phyloP scores from a whole-genome alignment of 2,113 vertebrate species.

The Myotis yumanensis region DNA sequence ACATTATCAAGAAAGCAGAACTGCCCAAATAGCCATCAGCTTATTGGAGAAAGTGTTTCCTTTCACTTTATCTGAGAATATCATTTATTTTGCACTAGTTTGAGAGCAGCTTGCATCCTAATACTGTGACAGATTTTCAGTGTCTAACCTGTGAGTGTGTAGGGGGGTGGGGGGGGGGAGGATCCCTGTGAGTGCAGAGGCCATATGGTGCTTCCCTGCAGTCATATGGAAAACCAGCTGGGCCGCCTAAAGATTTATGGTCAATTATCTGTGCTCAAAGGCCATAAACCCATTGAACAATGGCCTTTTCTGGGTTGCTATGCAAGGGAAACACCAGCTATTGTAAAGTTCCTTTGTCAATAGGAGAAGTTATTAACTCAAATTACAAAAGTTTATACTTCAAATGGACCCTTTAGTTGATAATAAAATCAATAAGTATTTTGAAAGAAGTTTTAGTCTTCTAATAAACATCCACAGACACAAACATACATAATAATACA shows the following conservation, averaged over 20 bases:
- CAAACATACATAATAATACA: not conserved
- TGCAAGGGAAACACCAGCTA: not conserved
- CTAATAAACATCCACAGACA: not conserved
- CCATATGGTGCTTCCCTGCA: conserved; percentile 58
- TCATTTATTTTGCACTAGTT: conserved; percentile 32
- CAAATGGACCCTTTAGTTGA: not conserved
- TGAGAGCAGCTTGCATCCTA: conserved; percentile 54
- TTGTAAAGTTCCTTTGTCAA: conserved; percentile 32
- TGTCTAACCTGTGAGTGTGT: conserved; percentile 43
- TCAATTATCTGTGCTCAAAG: conserved; percentile 68
- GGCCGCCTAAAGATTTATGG: conserved; percentile 64
- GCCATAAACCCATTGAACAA: conserved; percentile 43
- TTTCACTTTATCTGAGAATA: not conserved
- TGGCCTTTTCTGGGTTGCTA: conserved; percentile 21
- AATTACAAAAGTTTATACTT: not conserved
- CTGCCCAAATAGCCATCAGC: not conserved
- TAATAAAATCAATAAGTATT: not conserved
- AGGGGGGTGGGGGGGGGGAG: not conserved
- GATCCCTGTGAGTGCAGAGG: not conserved
- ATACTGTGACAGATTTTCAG: conserved; percentile 61
- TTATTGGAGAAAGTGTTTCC: not conserved
- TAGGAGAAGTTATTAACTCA: conserved; percentile 24
- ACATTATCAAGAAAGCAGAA: not conserved
- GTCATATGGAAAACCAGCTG: conserved; percentile 73
- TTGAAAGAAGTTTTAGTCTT: conserved; percentile 20